Evolutionary conservation across 2,888 invertebrate genomes (phyloP).

Genomic region (Mesochorus sp.): DNA sequence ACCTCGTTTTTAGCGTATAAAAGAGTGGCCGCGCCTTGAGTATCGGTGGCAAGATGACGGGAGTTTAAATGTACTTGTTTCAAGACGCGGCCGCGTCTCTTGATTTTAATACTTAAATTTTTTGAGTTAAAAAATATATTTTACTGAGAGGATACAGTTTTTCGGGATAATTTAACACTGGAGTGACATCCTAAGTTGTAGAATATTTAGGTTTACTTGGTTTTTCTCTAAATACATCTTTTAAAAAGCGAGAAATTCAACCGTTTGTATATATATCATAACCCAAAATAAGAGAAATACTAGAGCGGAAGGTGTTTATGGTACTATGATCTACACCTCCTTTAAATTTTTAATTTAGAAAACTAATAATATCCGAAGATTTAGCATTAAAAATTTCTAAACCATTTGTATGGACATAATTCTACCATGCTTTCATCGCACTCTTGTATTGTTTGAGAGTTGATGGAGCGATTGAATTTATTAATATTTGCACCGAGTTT

Average conservation of each 20-base stretch:
- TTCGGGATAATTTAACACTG: slow-evolving; percentile 54
- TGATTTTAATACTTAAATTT: slow-evolving; percentile 38
- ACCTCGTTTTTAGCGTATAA: too few relatives aligned
- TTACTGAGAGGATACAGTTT: slow-evolving; percentile 34
- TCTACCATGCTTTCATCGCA: background rate
- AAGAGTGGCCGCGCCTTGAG: too few relatives aligned
- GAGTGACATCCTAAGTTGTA: slow-evolving; percentile 51
- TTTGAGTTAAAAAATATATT: too few relatives aligned
- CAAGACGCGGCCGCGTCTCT: too few relatives aligned
- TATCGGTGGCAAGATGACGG: too few relatives aligned
- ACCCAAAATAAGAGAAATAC: slow-evolving; percentile 52
- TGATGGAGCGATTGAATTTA: background rate
- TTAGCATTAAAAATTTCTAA: background rate
- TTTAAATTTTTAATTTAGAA: background rate
- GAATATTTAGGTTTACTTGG: slow-evolving; percentile 54
- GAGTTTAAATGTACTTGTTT: too few relatives aligned
- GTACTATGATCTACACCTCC: background rate
- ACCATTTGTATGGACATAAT: background rate
- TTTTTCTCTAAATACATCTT: slow-evolving; percentile 50
- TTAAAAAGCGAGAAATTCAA: slow-evolving; percentile 57
- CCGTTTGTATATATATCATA: slow-evolving; percentile 44
- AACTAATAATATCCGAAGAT: background rate
- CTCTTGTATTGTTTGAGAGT: background rate
- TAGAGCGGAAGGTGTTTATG: slow-evolving; percentile 5
- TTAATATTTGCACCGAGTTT: background rate